Evolutionary conservation across 1,140 invertebrate genomes (phyloP), one percentile per base, ranked within the genome.

Genomic region (Drepana arcuata): DNA sequence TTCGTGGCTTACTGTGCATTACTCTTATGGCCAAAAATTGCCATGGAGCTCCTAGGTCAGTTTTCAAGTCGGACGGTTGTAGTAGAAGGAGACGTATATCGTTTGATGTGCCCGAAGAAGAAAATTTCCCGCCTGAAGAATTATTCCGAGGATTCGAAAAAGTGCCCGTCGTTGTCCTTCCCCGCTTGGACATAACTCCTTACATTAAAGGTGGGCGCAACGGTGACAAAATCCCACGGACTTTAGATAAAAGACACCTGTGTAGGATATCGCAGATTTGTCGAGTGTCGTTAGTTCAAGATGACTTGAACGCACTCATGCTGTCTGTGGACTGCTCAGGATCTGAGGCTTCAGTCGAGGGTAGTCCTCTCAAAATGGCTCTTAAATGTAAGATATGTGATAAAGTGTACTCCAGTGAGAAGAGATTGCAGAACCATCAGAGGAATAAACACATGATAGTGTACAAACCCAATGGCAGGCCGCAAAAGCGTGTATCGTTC

Each of bases 391-490:
- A 65, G 28, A 71, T 70, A 13, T 73, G 71, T 29, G 39, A 62
- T 11, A 77, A 77, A 39, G 14, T 34, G 0, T 75, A 75, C 29
- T 34, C 34, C 1, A 67, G 41, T 29, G 55, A 63, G 12, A 73
- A 61, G 16, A 75, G 61, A 23, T 25, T 75, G 3, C 31, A 46
- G 14, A 77, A 73, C 14, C 72, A 80, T 29, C 35, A 57, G 11
- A 41, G 58, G 25, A 75, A 70, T n/a, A 77, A 80, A 16, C 72
- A 77, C 32, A 58, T 70, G 46, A 40, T 75, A 4, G 38, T 65
- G 1, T 58, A 62, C 16, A 54, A 60, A 11, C 13, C 48, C 1
- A 16, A 42, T 16, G 25, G 13, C 1, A 72, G 70, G 16, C 41
- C 59, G 3, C 57, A 46, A 9, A 81, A 81, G 34, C 48, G 60